These are phyloP conservation scores for Drosophila pachea DNA, from an alignment of 1,140 invertebrate genomes.

Conservation along the genomic window DNA sequence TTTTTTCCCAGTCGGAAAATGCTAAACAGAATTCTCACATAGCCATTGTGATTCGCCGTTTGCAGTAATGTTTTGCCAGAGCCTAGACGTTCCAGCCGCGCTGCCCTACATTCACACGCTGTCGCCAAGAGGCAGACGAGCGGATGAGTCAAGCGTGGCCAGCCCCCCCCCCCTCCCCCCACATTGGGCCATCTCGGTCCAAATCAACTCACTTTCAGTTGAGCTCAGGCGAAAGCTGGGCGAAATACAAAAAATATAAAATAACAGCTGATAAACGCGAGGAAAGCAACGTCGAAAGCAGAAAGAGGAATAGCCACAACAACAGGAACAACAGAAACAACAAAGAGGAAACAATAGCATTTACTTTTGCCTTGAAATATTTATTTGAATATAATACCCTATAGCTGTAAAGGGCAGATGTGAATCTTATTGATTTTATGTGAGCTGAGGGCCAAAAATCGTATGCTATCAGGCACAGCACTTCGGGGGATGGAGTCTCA, in stretches of 20 bases:
- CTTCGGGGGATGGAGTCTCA: too few relatives aligned
- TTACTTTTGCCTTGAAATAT: constrained; percentile 62
- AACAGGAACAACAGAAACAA: constrained; percentile 20
- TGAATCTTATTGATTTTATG: not conserved
- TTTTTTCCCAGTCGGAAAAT: not conserved
- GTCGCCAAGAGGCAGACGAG: constrained; percentile 39
- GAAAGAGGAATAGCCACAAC: constrained; percentile 15
- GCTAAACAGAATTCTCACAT: constrained; percentile 14
- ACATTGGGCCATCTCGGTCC: not conserved
- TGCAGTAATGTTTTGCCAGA: constrained; percentile 3
- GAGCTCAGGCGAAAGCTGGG: constrained; percentile 35
- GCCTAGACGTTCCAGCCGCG: constrained; percentile 1
- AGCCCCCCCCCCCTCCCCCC: not conserved
- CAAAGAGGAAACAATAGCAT: constrained; percentile 29
- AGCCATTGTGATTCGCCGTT: constrained; percentile 11
- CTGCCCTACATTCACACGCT: constrained; percentile 59
- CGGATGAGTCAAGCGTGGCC: constrained; percentile 25
- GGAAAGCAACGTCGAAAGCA: constrained; percentile 13
- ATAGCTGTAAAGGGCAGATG: not conserved
- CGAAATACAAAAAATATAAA: constrained; percentile 16
- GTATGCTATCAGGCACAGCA: not conserved
- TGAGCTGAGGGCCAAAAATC: not conserved
- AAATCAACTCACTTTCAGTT: constrained; percentile 57
- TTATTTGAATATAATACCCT: constrained; percentile 52
- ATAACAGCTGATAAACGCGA: constrained; percentile 16